Evolutionary conservation across 2,797 vertebrate species (phyloP).

Genomic region (Dendrocincla fuliginosa): DNA sequence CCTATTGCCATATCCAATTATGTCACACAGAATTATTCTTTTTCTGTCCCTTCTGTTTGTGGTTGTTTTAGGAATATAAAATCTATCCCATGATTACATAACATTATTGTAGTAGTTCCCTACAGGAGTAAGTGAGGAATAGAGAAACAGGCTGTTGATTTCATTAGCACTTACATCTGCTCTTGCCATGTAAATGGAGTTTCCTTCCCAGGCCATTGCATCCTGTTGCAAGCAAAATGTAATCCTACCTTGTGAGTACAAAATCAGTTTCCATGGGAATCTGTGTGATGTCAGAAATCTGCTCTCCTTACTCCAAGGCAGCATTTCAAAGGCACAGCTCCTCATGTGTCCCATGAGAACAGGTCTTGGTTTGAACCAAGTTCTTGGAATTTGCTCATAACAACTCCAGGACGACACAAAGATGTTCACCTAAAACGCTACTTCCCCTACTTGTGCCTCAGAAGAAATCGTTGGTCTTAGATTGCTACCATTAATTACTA

Average conservation of each 20-base stretch:
- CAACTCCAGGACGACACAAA: not conserved
- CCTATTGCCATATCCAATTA: not conserved
- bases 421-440: not conserved
- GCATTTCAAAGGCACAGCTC: not conserved
- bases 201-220: not conserved
- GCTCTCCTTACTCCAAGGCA: not conserved
- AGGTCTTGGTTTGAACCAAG: not conserved
- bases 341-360: not conserved
- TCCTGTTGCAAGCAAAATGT: not conserved
- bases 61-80: constrained; percentile 6
- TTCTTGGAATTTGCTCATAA: not conserved
- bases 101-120: not conserved
- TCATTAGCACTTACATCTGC: not conserved
- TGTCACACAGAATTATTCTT: not conserved
- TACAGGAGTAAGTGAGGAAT: not conserved
- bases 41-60: constrained; percentile 34
- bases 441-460: not conserved
- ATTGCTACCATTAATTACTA: not conserved
- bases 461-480: not conserved
- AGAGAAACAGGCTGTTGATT: not conserved
- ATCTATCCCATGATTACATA: not conserved
- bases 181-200: not conserved
- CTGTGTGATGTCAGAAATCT: not conserved
- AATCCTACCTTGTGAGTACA: not conserved
- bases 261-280: not conserved